phyloP scores from a whole-genome alignment of 2,113 vertebrate species.

The Bos indicus region DNA sequence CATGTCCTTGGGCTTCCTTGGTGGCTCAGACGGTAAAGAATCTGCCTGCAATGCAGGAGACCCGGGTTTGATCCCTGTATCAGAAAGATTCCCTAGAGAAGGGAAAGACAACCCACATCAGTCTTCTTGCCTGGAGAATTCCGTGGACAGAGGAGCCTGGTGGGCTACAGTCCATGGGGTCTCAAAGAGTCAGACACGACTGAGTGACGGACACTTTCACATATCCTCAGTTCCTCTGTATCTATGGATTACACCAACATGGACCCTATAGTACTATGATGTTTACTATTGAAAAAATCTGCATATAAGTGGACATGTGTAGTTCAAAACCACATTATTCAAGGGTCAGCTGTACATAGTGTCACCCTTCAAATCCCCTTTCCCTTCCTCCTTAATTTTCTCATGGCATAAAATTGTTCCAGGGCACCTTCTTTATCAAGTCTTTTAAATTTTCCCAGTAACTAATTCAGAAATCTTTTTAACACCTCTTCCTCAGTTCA shows the following conservation, averaged over 20 bases:
- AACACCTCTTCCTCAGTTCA: neutral
- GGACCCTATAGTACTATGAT: neutral
- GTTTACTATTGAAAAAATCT: neutral
- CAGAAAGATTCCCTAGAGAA: neutral
- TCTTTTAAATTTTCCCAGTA: neutral
- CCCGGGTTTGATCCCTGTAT: neutral
- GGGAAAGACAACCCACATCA: neutral
- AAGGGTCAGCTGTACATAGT: neutral
- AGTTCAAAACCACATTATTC: neutral
- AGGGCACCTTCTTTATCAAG: neutral
- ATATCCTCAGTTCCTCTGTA: neutral
- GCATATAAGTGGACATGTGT: neutral
- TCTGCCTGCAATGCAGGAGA: neutral
- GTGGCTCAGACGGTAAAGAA: neutral
- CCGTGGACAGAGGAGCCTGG: neutral
- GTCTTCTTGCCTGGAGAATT: neutral
- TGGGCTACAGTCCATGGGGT: neutral
- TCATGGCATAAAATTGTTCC: neutral
- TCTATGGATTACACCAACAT: neutral
- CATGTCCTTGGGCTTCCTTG: neutral
- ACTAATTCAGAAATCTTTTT: neutral
- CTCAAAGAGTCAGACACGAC: rapidly evolving
- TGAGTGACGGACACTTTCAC: neutral
- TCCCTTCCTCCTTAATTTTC: neutral
- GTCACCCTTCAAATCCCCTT: neutral